Conservation (phyloP, 2,888 invertebrate genomes). For the Eupithecia subfuscata region DNA sequence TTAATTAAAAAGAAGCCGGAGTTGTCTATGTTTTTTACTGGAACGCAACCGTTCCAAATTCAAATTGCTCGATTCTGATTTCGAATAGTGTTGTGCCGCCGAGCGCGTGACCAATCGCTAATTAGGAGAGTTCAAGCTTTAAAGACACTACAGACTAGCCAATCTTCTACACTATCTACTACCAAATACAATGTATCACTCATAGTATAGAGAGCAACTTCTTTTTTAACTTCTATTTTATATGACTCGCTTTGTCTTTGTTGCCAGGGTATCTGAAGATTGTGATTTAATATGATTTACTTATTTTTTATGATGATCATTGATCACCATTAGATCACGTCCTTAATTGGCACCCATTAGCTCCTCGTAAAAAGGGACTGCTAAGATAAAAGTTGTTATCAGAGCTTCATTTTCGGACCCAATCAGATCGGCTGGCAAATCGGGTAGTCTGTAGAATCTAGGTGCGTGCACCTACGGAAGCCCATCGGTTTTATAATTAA, state of each 20-base stretch:
- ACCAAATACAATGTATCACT: background rate
- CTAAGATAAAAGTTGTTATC: background rate
- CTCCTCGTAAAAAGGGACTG: background rate
- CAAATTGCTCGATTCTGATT: conserved; percentile 78
- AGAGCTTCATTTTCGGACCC: background rate
- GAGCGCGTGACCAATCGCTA: conserved; percentile 83
- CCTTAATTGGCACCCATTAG: background rate
- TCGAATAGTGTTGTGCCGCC: conserved; percentile 67
- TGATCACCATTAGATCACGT: background rate
- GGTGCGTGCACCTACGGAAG: conserved; percentile 76
- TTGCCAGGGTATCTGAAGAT: background rate
- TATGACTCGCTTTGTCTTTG: background rate
- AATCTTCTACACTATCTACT: conserved; percentile 13
- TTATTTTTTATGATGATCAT: background rate
- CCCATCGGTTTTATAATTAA: conserved; percentile 79
- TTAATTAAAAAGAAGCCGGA: conserved; percentile 58
- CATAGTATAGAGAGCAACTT: background rate
- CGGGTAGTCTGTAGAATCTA: conserved; percentile 19
- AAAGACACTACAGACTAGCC: conserved; percentile 31
- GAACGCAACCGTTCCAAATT: conserved; percentile 77
- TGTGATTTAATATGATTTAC: background rate
- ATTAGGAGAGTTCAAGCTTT: conserved; percentile 71
- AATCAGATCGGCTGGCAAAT: conserved; percentile 14
- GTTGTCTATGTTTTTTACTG: conserved; percentile 57
- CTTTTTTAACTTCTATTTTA: background rate